phyloP scores from a whole-genome alignment of 2,113 vertebrate genomes.

The Pedionomus torquatus region DNA sequence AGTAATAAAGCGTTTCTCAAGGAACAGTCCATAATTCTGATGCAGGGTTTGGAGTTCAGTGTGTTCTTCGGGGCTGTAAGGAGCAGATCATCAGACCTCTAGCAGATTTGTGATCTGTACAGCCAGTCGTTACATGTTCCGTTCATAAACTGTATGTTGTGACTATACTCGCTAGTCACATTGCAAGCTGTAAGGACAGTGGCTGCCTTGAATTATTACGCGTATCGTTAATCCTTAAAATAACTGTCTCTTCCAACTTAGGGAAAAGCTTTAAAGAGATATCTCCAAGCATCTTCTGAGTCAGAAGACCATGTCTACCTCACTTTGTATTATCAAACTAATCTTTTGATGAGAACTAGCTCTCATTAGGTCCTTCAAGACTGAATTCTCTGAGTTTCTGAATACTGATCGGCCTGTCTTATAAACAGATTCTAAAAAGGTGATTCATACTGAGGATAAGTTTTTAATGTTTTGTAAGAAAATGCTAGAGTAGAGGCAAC shows the following conservation, averaged over 20 bases:
- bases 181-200: not conserved
- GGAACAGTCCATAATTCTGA: not conserved
- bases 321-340: not conserved
- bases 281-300: not conserved
- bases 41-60: not conserved
- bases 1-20: not conserved
- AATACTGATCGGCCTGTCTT: not conserved
- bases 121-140: not conserved
- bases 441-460: not conserved
- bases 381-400: not conserved
- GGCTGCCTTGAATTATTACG: not conserved
- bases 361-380: not conserved
- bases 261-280: not conserved
- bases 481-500: not conserved
- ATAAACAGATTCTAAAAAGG: not conserved
- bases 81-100: not conserved
- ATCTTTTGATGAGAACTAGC: not conserved
- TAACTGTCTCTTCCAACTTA: not conserved
- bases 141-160: not conserved
- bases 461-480: not conserved
- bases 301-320: not conserved
- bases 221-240: not conserved
- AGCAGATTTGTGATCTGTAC: not conserved
- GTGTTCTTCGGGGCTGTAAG: not conserved
- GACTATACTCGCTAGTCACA: not conserved